Percentiles rank a stretch among this genome's conserved stretches.
phyloP scores from a whole-genome alignment of 2,888 invertebrate species.

The Colostygia pectinataria region DNA sequence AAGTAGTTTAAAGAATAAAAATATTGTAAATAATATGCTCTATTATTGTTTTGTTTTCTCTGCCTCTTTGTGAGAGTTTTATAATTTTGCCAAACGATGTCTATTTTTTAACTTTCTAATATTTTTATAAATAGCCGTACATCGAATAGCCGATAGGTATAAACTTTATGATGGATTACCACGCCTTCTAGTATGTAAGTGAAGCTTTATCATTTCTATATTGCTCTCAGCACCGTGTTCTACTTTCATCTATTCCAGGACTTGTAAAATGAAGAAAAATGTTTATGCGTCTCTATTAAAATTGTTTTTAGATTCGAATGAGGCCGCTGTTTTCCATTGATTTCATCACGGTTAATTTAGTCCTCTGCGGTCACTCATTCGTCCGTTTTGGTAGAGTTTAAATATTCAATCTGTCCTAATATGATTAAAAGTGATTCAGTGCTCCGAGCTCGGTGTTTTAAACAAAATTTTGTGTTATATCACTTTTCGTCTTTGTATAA shows the following conservation, averaged over 20 bases:
- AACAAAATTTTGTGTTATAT: slow-evolving; percentile 46
- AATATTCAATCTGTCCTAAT: slow-evolving; percentile 31
- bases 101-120: slow-evolving; percentile 31
- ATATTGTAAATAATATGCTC: no score
- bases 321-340: slow-evolving; percentile 23
- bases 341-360: slow-evolving; percentile 33
- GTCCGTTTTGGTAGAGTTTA: slow-evolving; percentile 23
- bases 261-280: slow-evolving; percentile 43
- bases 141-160: slow-evolving; percentile 27
- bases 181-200: slow-evolving; percentile 40
- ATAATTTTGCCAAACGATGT: slow-evolving; percentile 20
- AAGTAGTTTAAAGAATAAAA: no score
- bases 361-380: slow-evolving; percentile 25
- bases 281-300: slow-evolving; percentile 30
- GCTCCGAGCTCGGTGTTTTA: slow-evolving; percentile 10
- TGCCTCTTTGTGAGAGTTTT: slow-evolving; percentile 21
- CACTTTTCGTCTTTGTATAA: slow-evolving; percentile 53
- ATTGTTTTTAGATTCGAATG: slow-evolving; percentile 43
- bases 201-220: slow-evolving; percentile 36
- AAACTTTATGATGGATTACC: slow-evolving; percentile 38
- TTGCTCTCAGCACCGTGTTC: slow-evolving; percentile 39
- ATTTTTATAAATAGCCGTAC: slow-evolving; percentile 18
- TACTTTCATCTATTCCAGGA: slow-evolving; percentile 42
- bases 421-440: slow-evolving; percentile 26
- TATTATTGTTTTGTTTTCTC: slow-evolving; percentile 36